These are phyloP conservation scores for Cataglyphis albicans DNA, from an alignment of 2,888 invertebrate species.

Conservation along the genomic window DNA sequence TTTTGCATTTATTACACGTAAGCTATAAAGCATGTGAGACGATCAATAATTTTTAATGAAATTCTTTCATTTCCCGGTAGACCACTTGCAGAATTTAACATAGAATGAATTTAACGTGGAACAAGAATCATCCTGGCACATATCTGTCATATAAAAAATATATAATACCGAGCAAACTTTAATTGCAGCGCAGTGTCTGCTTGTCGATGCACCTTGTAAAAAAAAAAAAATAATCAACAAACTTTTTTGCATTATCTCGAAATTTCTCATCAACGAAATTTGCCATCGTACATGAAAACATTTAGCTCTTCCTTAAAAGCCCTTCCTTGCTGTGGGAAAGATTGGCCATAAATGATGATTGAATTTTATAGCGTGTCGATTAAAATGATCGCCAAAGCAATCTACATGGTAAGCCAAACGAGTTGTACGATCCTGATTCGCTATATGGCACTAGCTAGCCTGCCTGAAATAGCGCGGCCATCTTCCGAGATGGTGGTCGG, in stretches of 20 bases:
- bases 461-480: conserved; percentile 83
- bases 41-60: conserved; percentile 29
- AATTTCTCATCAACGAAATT: conserved; percentile 49
- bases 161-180: conserved; percentile 29
- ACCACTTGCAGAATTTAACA: background rate
- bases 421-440: conserved; percentile 77
- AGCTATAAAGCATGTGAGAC: background rate
- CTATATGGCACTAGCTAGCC: conserved; percentile 80
- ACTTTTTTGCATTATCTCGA: conserved; percentile 41
- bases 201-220: conserved; percentile 27
- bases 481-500: conserved; percentile 75
- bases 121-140: conserved; percentile 57
- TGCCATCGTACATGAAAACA: background rate
- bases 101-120: background rate
- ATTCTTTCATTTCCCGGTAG: conserved; percentile 23
- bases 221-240: conserved; percentile 60
- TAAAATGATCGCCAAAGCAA: conserved; percentile 11
- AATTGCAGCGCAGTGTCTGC: conserved; percentile 20
- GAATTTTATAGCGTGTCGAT: background rate
- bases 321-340: no score
- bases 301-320: conserved; percentile 20
- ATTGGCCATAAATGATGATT: background rate
- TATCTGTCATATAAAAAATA: conserved; percentile 53
- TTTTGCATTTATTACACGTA: background rate
- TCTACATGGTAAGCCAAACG: conserved; percentile 56